Percentiles rank a stretch among this genome's conserved stretches.
Evolutionary conservation across 2,797 vertebrate genomes (phyloP).

Genomic region (Melanogrammus aeglefinus): DNA sequence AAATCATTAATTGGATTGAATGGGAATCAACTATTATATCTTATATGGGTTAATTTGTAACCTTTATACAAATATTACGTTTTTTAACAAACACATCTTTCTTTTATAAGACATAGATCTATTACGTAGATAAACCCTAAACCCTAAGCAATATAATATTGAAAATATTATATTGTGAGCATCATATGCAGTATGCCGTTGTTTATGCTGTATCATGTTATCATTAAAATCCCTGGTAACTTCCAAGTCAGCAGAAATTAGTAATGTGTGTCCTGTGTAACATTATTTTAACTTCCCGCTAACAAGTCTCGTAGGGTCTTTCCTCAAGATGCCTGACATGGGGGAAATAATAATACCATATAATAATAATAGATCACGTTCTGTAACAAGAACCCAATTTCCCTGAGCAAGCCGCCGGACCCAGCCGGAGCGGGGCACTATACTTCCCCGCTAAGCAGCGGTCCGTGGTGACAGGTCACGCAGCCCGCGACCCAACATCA

Average conservation of each 20-base stretch:
- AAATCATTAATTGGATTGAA: no score
- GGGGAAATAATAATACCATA: neutral
- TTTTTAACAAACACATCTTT: neutral
- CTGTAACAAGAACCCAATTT: neutral
- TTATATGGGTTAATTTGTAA: neutral
- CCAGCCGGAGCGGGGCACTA: constrained; percentile 13
- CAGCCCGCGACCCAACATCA: constrained; percentile 32
- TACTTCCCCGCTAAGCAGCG: constrained; percentile 12
- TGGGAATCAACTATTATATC: no score
- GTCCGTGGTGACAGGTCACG: constrained; percentile 26
- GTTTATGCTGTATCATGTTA: neutral
- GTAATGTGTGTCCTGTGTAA: neutral
- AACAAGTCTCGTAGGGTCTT: neutral
- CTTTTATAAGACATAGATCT: neutral
- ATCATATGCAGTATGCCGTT: neutral
- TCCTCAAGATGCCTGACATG: neutral
- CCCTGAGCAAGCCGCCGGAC: neutral
- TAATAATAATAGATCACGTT: constrained; percentile 1
- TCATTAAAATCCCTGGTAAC: constrained; percentile 14
- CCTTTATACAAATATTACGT: neutral
- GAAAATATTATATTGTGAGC: neutral
- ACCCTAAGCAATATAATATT: no score
- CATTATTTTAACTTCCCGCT: neutral
- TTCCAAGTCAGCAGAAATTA: neutral
- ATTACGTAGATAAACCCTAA: neutral